Evolutionary conservation across 2,888 invertebrate species (phyloP).

Genomic region (Metacarcinus magister): DNA sequence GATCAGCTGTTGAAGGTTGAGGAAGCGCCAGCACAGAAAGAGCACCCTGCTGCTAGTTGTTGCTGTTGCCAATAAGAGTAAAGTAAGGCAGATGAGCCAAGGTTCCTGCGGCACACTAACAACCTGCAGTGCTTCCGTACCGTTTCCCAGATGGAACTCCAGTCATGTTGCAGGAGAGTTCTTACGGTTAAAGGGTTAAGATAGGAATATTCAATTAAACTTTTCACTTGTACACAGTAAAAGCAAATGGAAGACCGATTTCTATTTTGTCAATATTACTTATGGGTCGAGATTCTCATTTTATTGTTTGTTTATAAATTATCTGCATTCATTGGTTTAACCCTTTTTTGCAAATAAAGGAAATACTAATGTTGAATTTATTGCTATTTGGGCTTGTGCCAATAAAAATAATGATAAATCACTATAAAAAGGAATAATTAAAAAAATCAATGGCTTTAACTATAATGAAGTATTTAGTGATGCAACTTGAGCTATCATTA

Average conservation of each 20-base stretch:
- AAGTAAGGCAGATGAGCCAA: constrained; percentile 72
- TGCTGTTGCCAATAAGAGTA: constrained; percentile 74
- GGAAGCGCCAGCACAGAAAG: constrained; percentile 68
- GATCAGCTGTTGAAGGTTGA: constrained; percentile 60
- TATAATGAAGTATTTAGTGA: neutral
- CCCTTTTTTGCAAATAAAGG: neutral
- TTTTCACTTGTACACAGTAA: neutral
- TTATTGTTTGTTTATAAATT: neutral
- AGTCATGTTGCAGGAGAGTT: constrained; percentile 66
- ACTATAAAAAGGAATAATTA: neutral
- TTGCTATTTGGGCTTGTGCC: neutral
- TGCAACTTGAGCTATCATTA: neutral
- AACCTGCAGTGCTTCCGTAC: constrained; percentile 51
- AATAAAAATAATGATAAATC: neutral
- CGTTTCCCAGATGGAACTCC: constrained; percentile 26
- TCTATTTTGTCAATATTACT: neutral
- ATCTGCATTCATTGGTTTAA: neutral
- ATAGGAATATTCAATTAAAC: neutral
- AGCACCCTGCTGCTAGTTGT: constrained; percentile 66
- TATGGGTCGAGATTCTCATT: neutral
- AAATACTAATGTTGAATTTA: neutral
- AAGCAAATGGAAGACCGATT: neutral
- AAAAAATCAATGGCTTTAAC: neutral
- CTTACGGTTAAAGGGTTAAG: neutral
- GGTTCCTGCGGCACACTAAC: constrained; percentile 68